phyloP scores from a whole-genome alignment of 2,113 vertebrate genomes.

The Cricetomys ansorgei region DNA sequence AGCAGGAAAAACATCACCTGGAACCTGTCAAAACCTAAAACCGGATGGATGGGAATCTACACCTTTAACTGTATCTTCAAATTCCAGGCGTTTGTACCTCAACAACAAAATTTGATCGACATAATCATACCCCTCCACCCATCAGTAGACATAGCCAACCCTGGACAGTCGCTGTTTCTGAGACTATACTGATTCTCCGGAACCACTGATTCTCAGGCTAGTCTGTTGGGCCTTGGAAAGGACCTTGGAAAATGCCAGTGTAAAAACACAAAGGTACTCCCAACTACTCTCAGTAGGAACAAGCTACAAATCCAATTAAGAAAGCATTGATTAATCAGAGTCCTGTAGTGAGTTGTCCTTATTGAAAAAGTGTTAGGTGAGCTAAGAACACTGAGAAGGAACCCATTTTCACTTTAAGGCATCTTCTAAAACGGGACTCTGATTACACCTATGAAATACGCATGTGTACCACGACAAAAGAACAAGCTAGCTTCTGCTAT shows the following conservation, averaged over 20 bases:
- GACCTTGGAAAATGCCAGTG: neutral
- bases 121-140: neutral
- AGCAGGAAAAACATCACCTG: neutral
- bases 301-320: neutral
- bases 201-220: neutral
- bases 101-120: neutral
- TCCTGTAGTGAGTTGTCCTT: neutral
- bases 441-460: neutral
- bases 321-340: conserved; percentile 1
- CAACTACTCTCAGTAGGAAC: neutral
- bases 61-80: neutral
- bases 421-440: neutral
- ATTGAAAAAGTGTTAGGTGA: neutral
- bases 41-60: neutral
- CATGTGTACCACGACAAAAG: neutral
- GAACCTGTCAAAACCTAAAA: neutral
- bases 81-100: neutral
- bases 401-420: neutral
- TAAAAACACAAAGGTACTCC: neutral
- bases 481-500: neutral
- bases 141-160: neutral
- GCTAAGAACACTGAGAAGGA: neutral
- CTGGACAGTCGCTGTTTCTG: neutral
- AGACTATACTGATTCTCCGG: neutral
- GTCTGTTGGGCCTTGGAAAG: neutral